Percentiles rank a stretch among this genome's conserved stretches.
These are phyloP conservation scores for Verasper variegatus DNA, from an alignment of 2,113 vertebrate genomes.

Conservation along the genomic window DNA sequence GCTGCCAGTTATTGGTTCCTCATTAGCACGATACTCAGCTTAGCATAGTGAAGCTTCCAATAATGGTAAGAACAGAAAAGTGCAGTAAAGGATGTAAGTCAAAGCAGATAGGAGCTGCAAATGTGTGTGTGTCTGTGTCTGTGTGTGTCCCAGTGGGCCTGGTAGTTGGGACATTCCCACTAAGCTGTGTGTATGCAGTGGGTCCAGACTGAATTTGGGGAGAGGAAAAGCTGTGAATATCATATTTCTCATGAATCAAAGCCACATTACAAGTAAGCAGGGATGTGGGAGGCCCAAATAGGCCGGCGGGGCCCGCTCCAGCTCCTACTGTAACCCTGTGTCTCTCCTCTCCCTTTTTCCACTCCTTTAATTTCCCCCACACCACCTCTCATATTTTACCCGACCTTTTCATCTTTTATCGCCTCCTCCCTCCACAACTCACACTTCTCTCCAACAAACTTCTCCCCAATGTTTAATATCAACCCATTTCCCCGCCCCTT, in stretches of 20 bases:
- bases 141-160: too few relatives aligned
- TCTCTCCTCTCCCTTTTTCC: not conserved
- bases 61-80: not conserved
- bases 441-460: not conserved
- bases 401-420: not conserved
- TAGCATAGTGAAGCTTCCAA: not conserved
- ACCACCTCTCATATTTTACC: not conserved
- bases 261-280: constrained; percentile 17
- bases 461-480: not conserved
- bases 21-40: constrained; percentile 39
- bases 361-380: not conserved
- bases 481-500: not conserved
- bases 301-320: constrained; percentile 36
- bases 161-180: not conserved
- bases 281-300: constrained; percentile 33
- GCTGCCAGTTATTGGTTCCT: constrained; percentile 40
- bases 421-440: not conserved
- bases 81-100: not conserved
- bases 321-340: not conserved
- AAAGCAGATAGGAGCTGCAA: too few relatives aligned
- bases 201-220: constrained; percentile 22
- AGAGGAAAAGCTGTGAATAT: constrained; percentile 44
- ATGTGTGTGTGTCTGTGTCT: too few relatives aligned
- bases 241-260: constrained; percentile 64
- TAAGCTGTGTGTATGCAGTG: constrained; percentile 11